These are phyloP conservation scores for Sphenodon punctatus DNA, from an alignment of 2,797 vertebrate species.

Conservation along the genomic window DNA sequence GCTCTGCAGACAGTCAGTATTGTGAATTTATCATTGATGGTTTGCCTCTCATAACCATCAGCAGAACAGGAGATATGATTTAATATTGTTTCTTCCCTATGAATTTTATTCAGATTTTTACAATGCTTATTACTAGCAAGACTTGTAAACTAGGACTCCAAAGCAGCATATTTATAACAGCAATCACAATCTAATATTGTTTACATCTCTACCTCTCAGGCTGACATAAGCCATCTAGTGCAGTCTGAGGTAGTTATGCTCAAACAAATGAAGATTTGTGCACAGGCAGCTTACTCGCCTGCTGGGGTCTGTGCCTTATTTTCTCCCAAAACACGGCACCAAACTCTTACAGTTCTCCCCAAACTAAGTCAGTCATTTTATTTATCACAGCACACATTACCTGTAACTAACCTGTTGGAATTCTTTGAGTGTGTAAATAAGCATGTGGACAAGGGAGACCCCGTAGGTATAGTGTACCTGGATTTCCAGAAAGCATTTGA, in stretches of 20 bases:
- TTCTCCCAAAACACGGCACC: too few relatives aligned
- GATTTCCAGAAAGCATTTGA: too few relatives aligned
- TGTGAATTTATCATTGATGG: not conserved
- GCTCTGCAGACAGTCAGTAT: not conserved
- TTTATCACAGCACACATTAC: too few relatives aligned
- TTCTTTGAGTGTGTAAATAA: too few relatives aligned
- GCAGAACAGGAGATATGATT: not conserved
- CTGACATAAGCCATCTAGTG: not conserved
- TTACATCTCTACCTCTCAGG: not conserved
- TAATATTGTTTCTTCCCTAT: not conserved
- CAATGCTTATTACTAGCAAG: not conserved
- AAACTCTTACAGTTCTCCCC: too few relatives aligned
- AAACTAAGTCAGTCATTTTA: too few relatives aligned
- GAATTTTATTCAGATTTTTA: slow-evolving; percentile 9
- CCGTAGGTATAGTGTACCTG: too few relatives aligned
- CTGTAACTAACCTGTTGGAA: too few relatives aligned
- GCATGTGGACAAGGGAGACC: too few relatives aligned
- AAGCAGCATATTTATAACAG: not conserved
- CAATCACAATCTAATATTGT: not conserved
- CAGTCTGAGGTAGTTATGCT: fast-evolving
- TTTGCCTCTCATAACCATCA: not conserved
- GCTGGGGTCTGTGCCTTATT: too few relatives aligned
- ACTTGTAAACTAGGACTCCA: not conserved
- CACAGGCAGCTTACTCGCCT: too few relatives aligned
- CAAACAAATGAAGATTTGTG: too few relatives aligned